Evolutionary conservation across 2,888 invertebrate genomes (phyloP), one percentile per base, ranked within the genome.

Genomic region (Pseudococcus viburni): DNA sequence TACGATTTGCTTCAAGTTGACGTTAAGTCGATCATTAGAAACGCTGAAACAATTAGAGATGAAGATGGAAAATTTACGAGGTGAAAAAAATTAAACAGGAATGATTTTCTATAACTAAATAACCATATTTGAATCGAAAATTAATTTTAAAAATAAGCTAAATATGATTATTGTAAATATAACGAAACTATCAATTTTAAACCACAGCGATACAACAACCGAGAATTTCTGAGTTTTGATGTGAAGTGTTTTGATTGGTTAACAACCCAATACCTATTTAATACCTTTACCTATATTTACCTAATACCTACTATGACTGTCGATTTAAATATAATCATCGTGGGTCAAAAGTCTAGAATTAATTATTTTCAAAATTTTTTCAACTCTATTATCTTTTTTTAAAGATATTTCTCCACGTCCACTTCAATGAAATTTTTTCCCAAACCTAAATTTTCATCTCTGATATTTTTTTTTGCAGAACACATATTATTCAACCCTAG

Each of bases 51-150:
- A 64, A n/a, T 17, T 7, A n/a, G 15, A 46, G 22, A 55, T n/a
- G 84, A 85, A 64, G 26, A 42, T 48, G 64, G 15, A 64, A 85
- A 59, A 85, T 51, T 85, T 85, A 55, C 59, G n/a, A 64, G 11
- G 0, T 15, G 55, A 84, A 85, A 85, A 51, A 42, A 51, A 33
- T 3, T 17, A 85, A 55, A 55, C 51, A 39, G 22, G 33, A 59
- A 17, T 39, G 59, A 85, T 48, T 84, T 80, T 83, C 42, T 83
- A 39, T 83, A 1, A 83, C 80, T 42, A 83, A 83, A 83, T 42
- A 83, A 83, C 19, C 80, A 83, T 83, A 42, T 83, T 83, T 3
- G 46, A 46, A 46, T 42, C 17, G 8, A 19, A 46, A 42, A 77
- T 33, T 39, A 39, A 55, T 55, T 51, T 59, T 5, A 64, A 83